A percentile compares a stretch with the other conserved stretches of the same genome.
Evolutionary conservation across 2,797 vertebrate species (phyloP).

Genomic region (Aythya fuligula): DNA sequence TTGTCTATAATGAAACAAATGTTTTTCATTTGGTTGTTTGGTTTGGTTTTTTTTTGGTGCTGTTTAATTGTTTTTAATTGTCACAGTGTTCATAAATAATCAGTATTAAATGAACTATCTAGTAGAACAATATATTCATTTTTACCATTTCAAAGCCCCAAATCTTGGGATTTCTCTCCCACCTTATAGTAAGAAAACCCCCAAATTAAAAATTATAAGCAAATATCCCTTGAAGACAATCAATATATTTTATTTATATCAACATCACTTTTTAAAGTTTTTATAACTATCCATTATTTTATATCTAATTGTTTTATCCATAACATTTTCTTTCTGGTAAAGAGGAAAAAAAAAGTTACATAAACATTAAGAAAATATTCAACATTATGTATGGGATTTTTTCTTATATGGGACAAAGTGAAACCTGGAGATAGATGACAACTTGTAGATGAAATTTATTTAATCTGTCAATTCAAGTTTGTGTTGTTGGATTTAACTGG

Average conservation of each 20-base stretch:
- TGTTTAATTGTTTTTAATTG: background rate
- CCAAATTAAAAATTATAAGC: background rate
- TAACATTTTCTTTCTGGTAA: background rate
- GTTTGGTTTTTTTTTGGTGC: too few species aligned
- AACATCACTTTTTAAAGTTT: background rate
- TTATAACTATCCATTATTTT: background rate
- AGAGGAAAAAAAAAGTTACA: background rate
- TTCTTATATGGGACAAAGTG: background rate
- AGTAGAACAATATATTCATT: background rate
- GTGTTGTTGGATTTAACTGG: background rate
- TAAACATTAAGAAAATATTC: background rate
- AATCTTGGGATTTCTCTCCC: background rate
- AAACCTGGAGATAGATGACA: background rate
- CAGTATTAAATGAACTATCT: background rate
- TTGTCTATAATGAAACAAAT: background rate
- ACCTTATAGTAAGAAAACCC: background rate
- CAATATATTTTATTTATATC: background rate
- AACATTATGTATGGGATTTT: background rate
- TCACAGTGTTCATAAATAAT: background rate
- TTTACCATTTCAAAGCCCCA: background rate
- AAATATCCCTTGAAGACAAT: background rate
- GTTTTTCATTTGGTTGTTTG: background rate
- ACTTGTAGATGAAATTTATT: background rate
- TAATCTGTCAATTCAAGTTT: background rate
- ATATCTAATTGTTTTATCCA: rapidly evolving